phyloP scores from a whole-genome alignment of 2,113 vertebrate species.

The Diphyllodes magnificus region DNA sequence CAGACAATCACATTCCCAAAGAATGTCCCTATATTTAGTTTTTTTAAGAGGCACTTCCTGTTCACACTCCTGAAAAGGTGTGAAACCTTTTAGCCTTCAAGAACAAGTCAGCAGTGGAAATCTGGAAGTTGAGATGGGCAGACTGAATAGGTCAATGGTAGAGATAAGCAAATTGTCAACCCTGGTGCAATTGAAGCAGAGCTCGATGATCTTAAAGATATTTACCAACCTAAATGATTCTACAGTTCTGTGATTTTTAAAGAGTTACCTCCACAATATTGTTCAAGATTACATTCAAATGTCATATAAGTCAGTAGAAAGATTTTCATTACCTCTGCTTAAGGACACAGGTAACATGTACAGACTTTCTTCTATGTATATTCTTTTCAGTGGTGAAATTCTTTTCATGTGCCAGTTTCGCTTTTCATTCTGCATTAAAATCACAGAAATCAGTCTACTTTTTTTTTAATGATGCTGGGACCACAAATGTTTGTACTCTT shows the following conservation, averaged over 20 bases:
- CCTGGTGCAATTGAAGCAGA: background rate
- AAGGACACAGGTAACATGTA: background rate
- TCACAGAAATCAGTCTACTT: background rate
- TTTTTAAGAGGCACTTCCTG: background rate
- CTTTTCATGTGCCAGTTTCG: fast-evolving
- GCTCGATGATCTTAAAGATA: background rate
- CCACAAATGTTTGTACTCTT: background rate
- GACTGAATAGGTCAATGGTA: background rate
- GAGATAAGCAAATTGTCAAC: background rate
- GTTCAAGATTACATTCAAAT: background rate
- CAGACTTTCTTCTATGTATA: background rate
- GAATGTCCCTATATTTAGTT: background rate
- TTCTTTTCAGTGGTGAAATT: background rate
- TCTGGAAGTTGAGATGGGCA: background rate
- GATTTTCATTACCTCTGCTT: background rate
- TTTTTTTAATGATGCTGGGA: background rate
- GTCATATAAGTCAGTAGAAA: background rate
- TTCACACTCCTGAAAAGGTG: background rate
- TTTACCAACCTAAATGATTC: background rate
- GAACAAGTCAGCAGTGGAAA: background rate
- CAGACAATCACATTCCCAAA: background rate
- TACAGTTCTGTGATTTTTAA: background rate
- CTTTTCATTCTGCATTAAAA: background rate
- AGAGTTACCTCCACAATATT: background rate
- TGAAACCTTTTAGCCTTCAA: background rate